Percentiles rank a stretch among this genome's conserved stretches.
These are phyloP conservation scores for Argentina silus DNA, from an alignment of 2,797 vertebrate species.

Conservation along the genomic window DNA sequence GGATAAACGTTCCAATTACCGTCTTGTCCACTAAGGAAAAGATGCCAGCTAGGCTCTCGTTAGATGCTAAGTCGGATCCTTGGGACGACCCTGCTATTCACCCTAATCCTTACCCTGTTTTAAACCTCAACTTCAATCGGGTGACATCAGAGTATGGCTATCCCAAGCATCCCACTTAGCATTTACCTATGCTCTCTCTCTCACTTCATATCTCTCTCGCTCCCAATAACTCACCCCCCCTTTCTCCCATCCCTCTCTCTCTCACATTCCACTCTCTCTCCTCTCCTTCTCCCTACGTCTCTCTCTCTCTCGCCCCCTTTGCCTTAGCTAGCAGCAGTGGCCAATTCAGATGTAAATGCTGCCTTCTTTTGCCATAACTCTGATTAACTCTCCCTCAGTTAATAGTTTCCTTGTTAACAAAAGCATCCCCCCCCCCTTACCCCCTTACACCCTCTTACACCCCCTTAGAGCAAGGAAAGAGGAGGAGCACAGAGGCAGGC, in stretches of 20 bases:
- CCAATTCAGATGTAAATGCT: slow-evolving; percentile 86
- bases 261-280: neutral
- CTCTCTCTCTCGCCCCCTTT: slow-evolving; percentile 63
- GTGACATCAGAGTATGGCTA: too few species aligned
- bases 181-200: too few species aligned
- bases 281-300: too few species aligned
- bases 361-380: slow-evolving; percentile 82
- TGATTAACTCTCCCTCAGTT: slow-evolving; percentile 87
- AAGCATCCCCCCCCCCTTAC: slow-evolving; percentile 76
- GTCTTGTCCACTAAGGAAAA: neutral
- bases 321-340: slow-evolving; percentile 62
- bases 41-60: neutral
- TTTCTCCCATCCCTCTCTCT: neutral
- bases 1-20: slow-evolving; percentile 5
- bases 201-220: neutral
- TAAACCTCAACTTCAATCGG: too few species aligned
- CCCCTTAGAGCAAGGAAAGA: neutral
- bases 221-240: neutral
- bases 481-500: slow-evolving; percentile 42
- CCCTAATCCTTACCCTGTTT: too few species aligned
- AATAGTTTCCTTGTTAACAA: slow-evolving; percentile 82
- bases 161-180: too few species aligned
- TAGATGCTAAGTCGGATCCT: neutral
- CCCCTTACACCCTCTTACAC: neutral
- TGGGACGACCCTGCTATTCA: too few species aligned